Evolutionary conservation across 2,888 invertebrate species (phyloP).

Genomic region (Temnothorax unifasciatus): DNA sequence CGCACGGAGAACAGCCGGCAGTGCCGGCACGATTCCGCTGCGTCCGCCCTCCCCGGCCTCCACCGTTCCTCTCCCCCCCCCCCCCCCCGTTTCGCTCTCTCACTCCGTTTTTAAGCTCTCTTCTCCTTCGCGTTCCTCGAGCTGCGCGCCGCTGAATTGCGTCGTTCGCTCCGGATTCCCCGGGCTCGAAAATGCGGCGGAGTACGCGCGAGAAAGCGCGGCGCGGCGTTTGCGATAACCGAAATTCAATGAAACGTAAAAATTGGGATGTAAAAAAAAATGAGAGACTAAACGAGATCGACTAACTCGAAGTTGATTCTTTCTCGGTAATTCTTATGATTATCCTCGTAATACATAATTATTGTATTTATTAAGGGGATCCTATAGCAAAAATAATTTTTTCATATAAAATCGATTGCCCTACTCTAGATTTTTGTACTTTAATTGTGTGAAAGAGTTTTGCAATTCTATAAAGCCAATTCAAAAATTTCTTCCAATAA

Average conservation of each 20-base stretch:
- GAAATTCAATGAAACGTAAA: slow-evolving; percentile 8
- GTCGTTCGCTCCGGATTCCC: slow-evolving; percentile 41
- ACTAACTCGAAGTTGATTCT: not conserved
- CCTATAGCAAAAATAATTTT: too few species aligned
- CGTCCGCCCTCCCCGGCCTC: slow-evolving; percentile 55
- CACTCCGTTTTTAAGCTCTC: slow-evolving; percentile 17
- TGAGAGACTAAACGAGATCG: not conserved
- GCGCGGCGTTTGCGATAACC: not conserved
- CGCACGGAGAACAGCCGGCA: slow-evolving; percentile 54
- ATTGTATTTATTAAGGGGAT: not conserved
- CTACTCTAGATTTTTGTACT: too few species aligned
- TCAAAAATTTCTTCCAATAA: too few species aligned
- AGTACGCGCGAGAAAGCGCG: not conserved
- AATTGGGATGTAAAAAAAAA: not conserved
- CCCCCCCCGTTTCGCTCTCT: not conserved
- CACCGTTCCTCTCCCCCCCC: slow-evolving; percentile 7
- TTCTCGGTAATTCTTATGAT: not conserved
- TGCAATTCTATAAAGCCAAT: too few species aligned
- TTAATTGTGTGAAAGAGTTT: too few species aligned
- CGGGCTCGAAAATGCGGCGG: not conserved
- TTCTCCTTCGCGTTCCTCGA: slow-evolving; percentile 32
- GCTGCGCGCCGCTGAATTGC: slow-evolving; percentile 20
- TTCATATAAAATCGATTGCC: too few species aligned
- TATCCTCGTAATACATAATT: not conserved
- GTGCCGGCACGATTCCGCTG: slow-evolving; percentile 59